These are phyloP conservation scores for Mastacembelus armatus DNA, from an alignment of 2,797 vertebrate genomes.

Conservation along the genomic window DNA sequence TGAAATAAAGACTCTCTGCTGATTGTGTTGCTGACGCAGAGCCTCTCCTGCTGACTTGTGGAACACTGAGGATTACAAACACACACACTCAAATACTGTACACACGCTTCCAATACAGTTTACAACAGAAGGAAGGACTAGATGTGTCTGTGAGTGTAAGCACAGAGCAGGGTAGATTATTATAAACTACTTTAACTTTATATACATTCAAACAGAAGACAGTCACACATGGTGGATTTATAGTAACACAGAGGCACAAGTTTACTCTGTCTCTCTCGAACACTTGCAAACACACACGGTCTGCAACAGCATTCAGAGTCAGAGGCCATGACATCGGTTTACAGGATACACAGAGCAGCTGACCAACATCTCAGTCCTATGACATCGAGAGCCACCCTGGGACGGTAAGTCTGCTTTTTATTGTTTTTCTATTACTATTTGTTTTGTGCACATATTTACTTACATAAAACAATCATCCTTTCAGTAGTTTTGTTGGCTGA, in stretches of 20 bases:
- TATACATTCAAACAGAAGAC: slow-evolving; percentile 36
- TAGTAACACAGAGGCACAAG: slow-evolving; percentile 11
- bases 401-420: slow-evolving; percentile 48
- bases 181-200: slow-evolving; percentile 22
- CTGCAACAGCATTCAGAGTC: slow-evolving; percentile 1
- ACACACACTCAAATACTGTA: slow-evolving; percentile 1
- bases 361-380: slow-evolving; percentile 46
- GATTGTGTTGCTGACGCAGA: slow-evolving; percentile 69
- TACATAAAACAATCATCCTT: background rate
- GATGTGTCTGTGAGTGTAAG: slow-evolving; percentile 33
- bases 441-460: background rate
- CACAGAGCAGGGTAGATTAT: slow-evolving; percentile 37
- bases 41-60: slow-evolving; percentile 55
- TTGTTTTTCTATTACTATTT: slow-evolving; percentile 2
- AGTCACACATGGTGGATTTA: slow-evolving; percentile 43
- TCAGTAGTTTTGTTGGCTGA: slow-evolving; percentile 2
- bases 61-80: slow-evolving; percentile 46
- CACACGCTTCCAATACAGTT: slow-evolving; percentile 25
- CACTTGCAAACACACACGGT: slow-evolving; percentile 25
- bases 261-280: background rate
- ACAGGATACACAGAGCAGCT: slow-evolving; percentile 43
- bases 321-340: slow-evolving; percentile 59
- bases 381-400: slow-evolving; percentile 48
- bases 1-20: slow-evolving; percentile 69
- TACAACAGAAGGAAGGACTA: slow-evolving; percentile 30